A percentile compares a stretch with the other conserved stretches of the same genome.
These are phyloP conservation scores for Neodiprion lecontei DNA, from an alignment of 1,140 invertebrate species.

Conservation along the genomic window DNA sequence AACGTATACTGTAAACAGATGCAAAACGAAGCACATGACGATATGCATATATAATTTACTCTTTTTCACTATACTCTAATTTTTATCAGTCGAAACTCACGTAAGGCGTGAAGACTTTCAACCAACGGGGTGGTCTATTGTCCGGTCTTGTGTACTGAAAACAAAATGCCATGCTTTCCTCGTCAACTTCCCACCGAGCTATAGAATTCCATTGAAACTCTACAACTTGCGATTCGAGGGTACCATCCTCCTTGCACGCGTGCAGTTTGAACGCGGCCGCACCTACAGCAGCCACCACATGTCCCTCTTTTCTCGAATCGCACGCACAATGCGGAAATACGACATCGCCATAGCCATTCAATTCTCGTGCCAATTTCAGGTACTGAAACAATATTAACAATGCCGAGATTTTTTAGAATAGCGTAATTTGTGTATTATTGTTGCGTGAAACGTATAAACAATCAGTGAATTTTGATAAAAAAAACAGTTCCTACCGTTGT, in stretches of 20 bases:
- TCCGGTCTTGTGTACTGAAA: conserved; percentile 82
- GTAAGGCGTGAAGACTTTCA: conserved; percentile 92
- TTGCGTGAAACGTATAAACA: too few species aligned
- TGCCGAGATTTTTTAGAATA: not conserved
- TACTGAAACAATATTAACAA: conserved; percentile 66
- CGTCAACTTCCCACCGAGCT: conserved; percentile 86
- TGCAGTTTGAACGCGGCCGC: conserved; percentile 81
- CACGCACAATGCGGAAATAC: conserved; percentile 95
- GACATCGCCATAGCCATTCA: conserved; percentile 91
- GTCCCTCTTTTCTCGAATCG: conserved; percentile 91
- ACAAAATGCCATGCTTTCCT: conserved; percentile 89
- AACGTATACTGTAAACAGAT: conserved; percentile 82
- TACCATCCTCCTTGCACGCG: conserved; percentile 88
- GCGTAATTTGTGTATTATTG: too few species aligned
- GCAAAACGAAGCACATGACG: conserved; percentile 21
- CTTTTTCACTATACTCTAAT: conserved; percentile 12
- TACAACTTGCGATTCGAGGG: conserved; percentile 83
- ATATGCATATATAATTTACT: conserved; percentile 18
- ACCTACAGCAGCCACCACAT: conserved; percentile 84
- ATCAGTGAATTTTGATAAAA: too few species aligned
- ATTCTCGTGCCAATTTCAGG: conserved; percentile 81
- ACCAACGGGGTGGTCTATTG: conserved; percentile 82
- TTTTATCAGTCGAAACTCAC: conserved; percentile 68
- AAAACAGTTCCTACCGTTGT: not conserved
- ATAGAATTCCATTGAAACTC: conserved; percentile 86